Evolutionary conservation across 2,113 vertebrate genomes (phyloP), one percentile per base, ranked within the genome.

Genomic region (Pterocles burchelli): DNA sequence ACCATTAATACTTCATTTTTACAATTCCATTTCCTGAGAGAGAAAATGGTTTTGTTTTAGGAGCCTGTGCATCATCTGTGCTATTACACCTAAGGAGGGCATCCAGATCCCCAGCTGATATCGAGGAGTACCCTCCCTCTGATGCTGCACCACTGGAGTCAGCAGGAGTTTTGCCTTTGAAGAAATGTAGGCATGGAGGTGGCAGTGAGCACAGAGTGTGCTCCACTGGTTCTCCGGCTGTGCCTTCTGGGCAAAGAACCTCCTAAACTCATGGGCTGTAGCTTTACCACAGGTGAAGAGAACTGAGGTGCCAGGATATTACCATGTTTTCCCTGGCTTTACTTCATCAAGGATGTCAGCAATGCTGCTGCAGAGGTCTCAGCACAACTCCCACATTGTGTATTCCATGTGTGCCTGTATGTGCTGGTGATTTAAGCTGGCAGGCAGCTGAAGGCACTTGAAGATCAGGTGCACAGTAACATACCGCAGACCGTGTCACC

Each of bases 361-460:
- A 0, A 1, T 9, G 16, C n/a, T 71, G 61, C 55, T 77, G 55
- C 0, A 0, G 22, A 54, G 15, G 11, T 74, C 62, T 78, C 18
- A 25, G 59, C 10, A 49, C 52, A 67, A 1, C 33, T 71, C 49
- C 15, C 2, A 2, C 0, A 3, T 6, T 41, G 38, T 9, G 13
- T 31, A 28, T 62, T 52, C 55, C 43, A 0, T 7, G 10, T 25
- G 31, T 59, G 21, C 4, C 1, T 3, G 12, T 33, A 11, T 21
- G 31, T 58, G 12, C 8, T 29, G 62, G 48, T 34, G 49, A 68
- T 62, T 77, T 67, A 52, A 15, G 9, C 49, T 62, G 57, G 4
- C 46, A 18, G 68, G 49, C 33, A 57, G 76, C n/a, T 84, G 76
- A 76, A 80, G 48, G 38, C 36, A 71, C 28, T 26, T 28, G 43